Evolutionary conservation across 2,888 invertebrate genomes (phyloP), one percentile per base, ranked within the genome.

Genomic region (Lepeophtheirus nordmannii): DNA sequence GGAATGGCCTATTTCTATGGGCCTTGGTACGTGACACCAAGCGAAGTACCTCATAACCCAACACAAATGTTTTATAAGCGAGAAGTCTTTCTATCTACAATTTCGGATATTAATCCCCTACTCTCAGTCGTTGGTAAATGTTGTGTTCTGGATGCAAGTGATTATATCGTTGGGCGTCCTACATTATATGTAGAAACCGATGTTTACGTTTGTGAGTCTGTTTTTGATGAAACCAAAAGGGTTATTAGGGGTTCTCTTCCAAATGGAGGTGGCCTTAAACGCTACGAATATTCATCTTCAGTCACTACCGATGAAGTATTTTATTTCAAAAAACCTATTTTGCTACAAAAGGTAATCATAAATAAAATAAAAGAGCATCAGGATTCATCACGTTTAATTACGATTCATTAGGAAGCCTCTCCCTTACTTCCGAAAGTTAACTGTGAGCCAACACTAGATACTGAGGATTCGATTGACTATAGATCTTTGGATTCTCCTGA

Each of bases 261-360:
- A 14, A 60, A 20, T n/a, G 74, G 76, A 11, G 82, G 82, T 41
- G 87, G 87, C 0, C 76, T 90, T 67, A 84, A 87, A 72, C 90
- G 88, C 78, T 89, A 87, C 72, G 82, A 82, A 68, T 87, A 89
- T 72, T 82, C 85, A 60, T 81, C 83, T 12, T 72, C 73, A 58
- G 93, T 96, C 57, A 87, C 86, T n/a, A 86, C 90, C 62, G 97
- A 98, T 77, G 97, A 98, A 77, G 80, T 87, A 63, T 88, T 86
- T 73, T 86, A 83, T 76, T 90, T 91, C 77, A 65, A 58, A 37
- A 76, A 76, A 68, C 74, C 76, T 41, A 74, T 80, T 60, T 72
- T 73, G 62, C 76, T 78, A 57, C 74, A 75, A 68, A 79, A 79
- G 75, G 71, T 71, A 67, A 61, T 2, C 20, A n/a, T n/a, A 11